These are phyloP conservation scores for Plumapathes pennacea DNA, from an alignment of 92 coral and sea anemone genomes.

Conservation along the genomic window DNA sequence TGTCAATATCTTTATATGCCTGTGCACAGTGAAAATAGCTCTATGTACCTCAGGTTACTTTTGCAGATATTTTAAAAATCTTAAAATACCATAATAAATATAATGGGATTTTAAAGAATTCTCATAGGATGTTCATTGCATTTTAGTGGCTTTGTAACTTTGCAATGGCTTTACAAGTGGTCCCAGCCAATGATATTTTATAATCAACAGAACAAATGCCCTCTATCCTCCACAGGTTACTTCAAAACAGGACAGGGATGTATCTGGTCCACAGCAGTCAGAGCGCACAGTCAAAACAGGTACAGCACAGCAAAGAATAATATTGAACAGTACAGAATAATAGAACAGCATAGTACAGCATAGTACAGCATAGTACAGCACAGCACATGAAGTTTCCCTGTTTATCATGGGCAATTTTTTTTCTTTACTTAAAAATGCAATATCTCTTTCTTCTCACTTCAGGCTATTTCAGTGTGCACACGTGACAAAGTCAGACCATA, in stretches of 20 bases:
- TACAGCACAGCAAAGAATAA: not conserved
- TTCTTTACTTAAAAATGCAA: not conserved
- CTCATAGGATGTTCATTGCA: too few species aligned
- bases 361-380: not conserved
- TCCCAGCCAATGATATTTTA: too few species aligned
- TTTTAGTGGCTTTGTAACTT: too few species aligned
- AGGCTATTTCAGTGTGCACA: constrained; percentile 86
- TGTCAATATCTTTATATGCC: too few species aligned
- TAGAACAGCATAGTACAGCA: not conserved
- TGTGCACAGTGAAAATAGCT: too few species aligned
- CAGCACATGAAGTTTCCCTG: not conserved
- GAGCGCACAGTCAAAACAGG: constrained; percentile 71
- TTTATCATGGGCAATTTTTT: not conserved
- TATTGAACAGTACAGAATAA: not conserved
- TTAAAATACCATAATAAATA: too few species aligned
- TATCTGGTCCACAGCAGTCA: constrained; percentile 78
- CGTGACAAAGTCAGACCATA: constrained; percentile 75
- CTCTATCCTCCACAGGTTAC: constrained; percentile 40
- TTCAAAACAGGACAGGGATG: constrained; percentile 63
- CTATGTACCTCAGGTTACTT: too few species aligned
- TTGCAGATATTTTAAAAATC: too few species aligned
- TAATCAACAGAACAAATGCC: too few species aligned
- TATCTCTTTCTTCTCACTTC: not conserved
- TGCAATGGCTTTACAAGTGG: too few species aligned
- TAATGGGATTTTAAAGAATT: too few species aligned